Evolutionary conservation across 2,797 vertebrate species (phyloP), one percentile per base, ranked within the genome.

Genomic region (Buceros bicornis): DNA sequence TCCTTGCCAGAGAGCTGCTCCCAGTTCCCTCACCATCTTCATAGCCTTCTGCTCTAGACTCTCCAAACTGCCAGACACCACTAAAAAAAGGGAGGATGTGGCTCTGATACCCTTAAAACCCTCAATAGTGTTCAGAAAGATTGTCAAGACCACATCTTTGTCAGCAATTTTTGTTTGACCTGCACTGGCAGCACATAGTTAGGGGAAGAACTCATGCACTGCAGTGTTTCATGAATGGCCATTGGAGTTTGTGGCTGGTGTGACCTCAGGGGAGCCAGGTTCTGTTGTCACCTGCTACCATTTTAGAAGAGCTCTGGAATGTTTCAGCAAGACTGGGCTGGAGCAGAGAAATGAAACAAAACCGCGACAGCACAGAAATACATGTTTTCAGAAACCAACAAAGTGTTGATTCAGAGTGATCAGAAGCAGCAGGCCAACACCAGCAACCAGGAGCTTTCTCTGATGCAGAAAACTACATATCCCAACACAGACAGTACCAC

Each of bases 121-220:
- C 7, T 2, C n/a, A 24, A 24, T 1, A 48, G 45, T 0, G 0
- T 54, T 82, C 35, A 70, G 57, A 67, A 42, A 28, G 51, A 25
- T 5, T 5, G 13, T 57, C 10, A 65, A 83, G 48, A 66, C 7
- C 13, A 26, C 17, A 61, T 4, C 31, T 78, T 65, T 25, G 16
- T 45, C 21, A 21, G 53, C 51, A 15, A 14, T 25, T 43, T 70
- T 35, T 85, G 15, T 82, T 29, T 56, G 22, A 82, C 8, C 16
- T 82, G 6, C 18, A 29, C 54, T 25, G 19, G 66, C 28, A 71
- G 11, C 71, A 65, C 25, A 25, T 28, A 2, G 5, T 28, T 57
- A 66, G 20, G 54, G 62, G 42, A 65, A 42, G 10, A 80, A 54
- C 20, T 28, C 65, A 8, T 17, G 33, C 48, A 11, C 7, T 82